Base-by-base conservation (phyloP, 2,797 vertebrate genomes). In the Buphagus erythrorhynchus region DNA sequence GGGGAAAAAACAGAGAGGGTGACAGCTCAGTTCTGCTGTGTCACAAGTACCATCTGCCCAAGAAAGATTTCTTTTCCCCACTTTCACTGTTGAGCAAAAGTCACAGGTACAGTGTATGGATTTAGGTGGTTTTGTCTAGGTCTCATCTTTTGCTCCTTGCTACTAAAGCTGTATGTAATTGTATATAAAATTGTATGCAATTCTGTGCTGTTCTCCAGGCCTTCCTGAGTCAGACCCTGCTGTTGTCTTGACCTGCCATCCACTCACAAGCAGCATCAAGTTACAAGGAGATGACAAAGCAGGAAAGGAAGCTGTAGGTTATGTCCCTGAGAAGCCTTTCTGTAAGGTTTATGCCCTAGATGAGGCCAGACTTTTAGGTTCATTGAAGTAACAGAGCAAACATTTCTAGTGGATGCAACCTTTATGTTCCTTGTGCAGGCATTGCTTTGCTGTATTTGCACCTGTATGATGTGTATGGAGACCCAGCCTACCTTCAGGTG, bases 401-500 rank as follows among this genome's bases (percentile, higher is more conserved):
- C 18, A 17, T 68, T 54, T 38, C 31, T 57, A 36, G 11, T 36
- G 22, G 15, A 17, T 48, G 10, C 26, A 88, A 54, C 14, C 16
- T 62, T 68, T 40, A 2, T 49, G 12, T 95, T 94, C 92, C 40
- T 83, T 69, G 91, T 80, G 8, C 97, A 99, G 99, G 99, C 67
- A 99, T 99, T 15, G 99, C 99, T 29, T 85, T 99, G 94, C 98
- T 99, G 51, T 99, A 99, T 96, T 97, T 99, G 89, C 99, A 99
- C 90, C 98, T 99, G 55, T 97, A 99, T 55, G 97, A 98, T 4
- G 97, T 99, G 29, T 99, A 99, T 31, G 98, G 98, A 35, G 99
- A 99, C 59, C 75, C 98, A 7, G 96, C 97, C 59, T 98, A 98
- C 89, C 98, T 99, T 5, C 98, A 99, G 83, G 98, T 95, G 95